A percentile compares a stretch with the other conserved stretches of the same genome.
These are phyloP conservation scores for Pachypanchax playfairii DNA, from an alignment of 2,113 vertebrate species.

Conservation along the genomic window DNA sequence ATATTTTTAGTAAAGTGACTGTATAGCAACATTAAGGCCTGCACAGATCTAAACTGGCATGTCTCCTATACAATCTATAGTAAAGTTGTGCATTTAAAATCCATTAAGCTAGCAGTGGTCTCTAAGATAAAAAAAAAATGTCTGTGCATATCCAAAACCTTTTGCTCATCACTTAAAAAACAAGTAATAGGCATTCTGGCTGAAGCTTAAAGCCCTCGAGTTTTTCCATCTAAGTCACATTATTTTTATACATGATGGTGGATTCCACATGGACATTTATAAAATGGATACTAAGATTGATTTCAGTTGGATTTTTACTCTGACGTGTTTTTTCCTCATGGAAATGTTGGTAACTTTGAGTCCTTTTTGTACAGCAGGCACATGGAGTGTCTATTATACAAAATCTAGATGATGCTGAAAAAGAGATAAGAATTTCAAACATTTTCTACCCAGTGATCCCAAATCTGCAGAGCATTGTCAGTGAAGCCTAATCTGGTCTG, in stretches of 20 bases:
- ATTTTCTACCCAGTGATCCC: constrained; percentile 38
- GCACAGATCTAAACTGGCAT: neutral
- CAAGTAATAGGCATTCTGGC: no score
- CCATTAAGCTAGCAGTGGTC: neutral
- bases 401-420: no score
- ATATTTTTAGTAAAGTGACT: constrained; percentile 16
- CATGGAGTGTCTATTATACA: no score
- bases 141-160: constrained; percentile 4
- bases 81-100: neutral
- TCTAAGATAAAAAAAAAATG: neutral
- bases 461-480: constrained; percentile 32
- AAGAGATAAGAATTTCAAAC: no score
- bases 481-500: constrained; percentile 14
- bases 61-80: neutral
- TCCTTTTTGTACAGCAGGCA: constrained; percentile 19
- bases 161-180: no score
- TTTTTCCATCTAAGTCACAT: neutral
- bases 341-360: no score
- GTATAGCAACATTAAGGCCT: constrained; percentile 7
- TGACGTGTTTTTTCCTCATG: constrained; percentile 14
- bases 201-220: constrained; percentile 6
- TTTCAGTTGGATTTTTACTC: constrained; percentile 28
- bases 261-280: constrained; percentile 39
- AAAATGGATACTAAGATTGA: constrained; percentile 54
- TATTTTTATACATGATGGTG: neutral